A percentile compares a stretch with the other conserved stretches of the same genome.
These are phyloP conservation scores for Mustela lutreola DNA, from an alignment of 2,113 vertebrate species.

Conservation along the genomic window DNA sequence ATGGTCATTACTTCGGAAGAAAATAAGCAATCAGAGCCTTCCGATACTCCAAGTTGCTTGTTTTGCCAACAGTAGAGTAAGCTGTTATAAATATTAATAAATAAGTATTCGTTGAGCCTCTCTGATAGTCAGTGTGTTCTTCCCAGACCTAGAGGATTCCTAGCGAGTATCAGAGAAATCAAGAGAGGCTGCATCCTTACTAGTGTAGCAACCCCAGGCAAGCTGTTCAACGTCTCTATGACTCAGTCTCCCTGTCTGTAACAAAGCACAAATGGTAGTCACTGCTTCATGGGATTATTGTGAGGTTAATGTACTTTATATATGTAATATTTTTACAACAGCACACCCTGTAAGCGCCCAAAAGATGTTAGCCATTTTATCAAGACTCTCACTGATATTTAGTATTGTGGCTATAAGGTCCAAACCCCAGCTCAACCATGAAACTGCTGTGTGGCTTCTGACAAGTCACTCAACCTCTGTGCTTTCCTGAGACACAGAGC, in stretches of 20 bases:
- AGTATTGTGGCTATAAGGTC: background rate
- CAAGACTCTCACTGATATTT: background rate
- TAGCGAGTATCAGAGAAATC: background rate
- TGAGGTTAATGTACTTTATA: background rate
- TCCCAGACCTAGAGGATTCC: background rate
- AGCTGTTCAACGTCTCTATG: background rate
- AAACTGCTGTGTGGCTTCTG: background rate
- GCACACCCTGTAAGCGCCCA: background rate
- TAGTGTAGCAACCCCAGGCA: too few relatives aligned
- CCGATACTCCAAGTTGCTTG: background rate
- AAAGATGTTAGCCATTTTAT: background rate
- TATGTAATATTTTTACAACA: background rate
- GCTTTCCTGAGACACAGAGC: background rate
- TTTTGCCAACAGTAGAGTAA: background rate
- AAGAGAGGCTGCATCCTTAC: background rate
- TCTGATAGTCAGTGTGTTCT: background rate
- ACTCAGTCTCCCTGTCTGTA: background rate
- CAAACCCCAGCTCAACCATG: background rate
- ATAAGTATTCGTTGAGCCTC: background rate
- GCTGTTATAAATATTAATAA: slow-evolving; percentile 12
- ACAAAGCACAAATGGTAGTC: background rate
- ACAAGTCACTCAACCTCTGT: background rate
- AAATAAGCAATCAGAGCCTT: background rate
- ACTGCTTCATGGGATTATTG: slow-evolving; percentile 66
- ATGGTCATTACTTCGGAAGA: background rate